Evolutionary conservation across 37 sponge, comb jelly and placozoan genomes (phyloP), one percentile per base, ranked within the genome.

Genomic region (Petrosia ficiformis): DNA sequence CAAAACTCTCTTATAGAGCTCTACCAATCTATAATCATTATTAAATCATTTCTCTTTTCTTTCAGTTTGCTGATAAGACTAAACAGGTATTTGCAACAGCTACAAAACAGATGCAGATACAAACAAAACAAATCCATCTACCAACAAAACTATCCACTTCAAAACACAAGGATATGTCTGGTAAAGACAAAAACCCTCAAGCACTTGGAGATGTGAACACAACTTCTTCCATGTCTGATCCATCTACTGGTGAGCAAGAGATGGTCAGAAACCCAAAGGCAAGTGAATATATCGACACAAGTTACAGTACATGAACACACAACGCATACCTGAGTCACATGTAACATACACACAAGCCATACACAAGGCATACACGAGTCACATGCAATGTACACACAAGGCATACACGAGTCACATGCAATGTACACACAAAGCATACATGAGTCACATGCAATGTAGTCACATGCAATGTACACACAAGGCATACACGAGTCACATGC

Each of bases 81-180:
- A 61, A 61, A 61, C 26, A 8, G n/a, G 63, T 61, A 22, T 61
- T 61, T 61, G 63, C 63, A n/a, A 5, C 14, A 61, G 63, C 63
- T 29, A 61, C 22, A n/a, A 61, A 61, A 26, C 63, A 11, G 6
- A 26, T 61, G 28, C 22, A 61, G 28, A 61, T 26, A 61, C 63
- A 24, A n/a, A 61, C 6, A 29, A 61, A 61, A 61, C 54, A 48
- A 14, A 8, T 48, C 14, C 8, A 14, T 14, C 14, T 48, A 14
- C 8, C 8, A 19, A 48, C 54, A 19, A 48, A 48, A 48, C 54
- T 48, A 8, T 48, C 54, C 54, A 8, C 14, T 48, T 14, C 54
- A 19, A 48, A 48, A 14, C 54, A 8, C 8, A 48, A 29, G 5
- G 28, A 29, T 61, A 29, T 5, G 6, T 8, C 25, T 6, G 63